Evolutionary conservation across 2,113 vertebrate genomes (phyloP), one percentile per base, ranked within the genome.

Genomic region (Ceyx cyanopectus): DNA sequence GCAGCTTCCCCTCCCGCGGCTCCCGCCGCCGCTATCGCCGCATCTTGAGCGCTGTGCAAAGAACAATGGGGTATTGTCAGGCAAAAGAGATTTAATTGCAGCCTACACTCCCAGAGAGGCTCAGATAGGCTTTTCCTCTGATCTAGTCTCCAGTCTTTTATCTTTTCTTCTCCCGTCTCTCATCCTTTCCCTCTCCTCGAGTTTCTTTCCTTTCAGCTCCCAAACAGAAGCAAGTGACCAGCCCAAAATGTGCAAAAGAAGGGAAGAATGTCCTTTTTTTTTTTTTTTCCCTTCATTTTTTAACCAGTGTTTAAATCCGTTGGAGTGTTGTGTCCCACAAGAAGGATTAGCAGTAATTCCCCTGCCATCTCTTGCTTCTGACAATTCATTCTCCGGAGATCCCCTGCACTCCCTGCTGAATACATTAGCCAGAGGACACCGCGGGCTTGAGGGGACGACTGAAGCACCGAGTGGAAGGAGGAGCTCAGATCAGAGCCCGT

Each of bases 301-400:
- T 54, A 70, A 85, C 32, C 18, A 50, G 61, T 43, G 30, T 89
- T 82, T 94, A 78, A 94, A 88, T 94, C 85, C 82, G 83, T 93
- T 89, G 41, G 61, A 95, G 92, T 80, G 82, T n/a, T 91, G 12
- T 40, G 90, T 79, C 91, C 82, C 51, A 45, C 67, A 81, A 54
- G 58, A 87, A 57, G 81, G 92, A 96, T 97, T 96, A 94, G 73
- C 54, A 67, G 69, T 95, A 96, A 97, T 97, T 97, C 94, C 92
- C 87, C 67, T 81, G 78, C 92, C 87, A 91, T 92, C 43, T 5
- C 85, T 91, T 16, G 26, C 91, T 92, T 86, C 75, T 2, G 7
- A 96, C 93, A 93, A 93, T 40, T 94, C 87, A 68, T 92, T 85
- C 77, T 95, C 76, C 73, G 5, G 26, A 94, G 93, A 95, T 95